phyloP scores from a whole-genome alignment of 2,797 vertebrate species.

The Gymnothorax javanicus region DNA sequence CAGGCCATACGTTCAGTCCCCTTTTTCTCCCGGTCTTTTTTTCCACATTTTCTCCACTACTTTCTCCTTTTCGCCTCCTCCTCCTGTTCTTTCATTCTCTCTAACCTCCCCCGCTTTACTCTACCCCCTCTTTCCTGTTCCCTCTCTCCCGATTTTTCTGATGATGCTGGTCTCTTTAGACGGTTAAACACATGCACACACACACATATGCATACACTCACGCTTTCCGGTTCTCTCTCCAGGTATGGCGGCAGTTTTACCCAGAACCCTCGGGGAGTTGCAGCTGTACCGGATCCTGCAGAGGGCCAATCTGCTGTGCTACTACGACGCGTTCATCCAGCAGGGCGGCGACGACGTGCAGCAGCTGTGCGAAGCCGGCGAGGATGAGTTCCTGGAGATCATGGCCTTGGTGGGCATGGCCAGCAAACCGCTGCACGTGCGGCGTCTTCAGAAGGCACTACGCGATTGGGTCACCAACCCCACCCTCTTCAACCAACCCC shows the following conservation, averaged over 20 bases:
- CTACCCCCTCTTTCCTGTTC: conserved; percentile 8
- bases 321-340: conserved; percentile 98
- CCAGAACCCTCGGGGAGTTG: conserved; percentile 95
- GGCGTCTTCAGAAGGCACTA: conserved; percentile 93
- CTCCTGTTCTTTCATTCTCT: not conserved
- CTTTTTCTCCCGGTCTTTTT: not conserved
- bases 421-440: conserved; percentile 95
- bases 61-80: not conserved
- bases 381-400: conserved; percentile 98
- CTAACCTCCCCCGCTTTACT: conserved; percentile 28
- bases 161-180: not conserved
- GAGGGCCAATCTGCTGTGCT: conserved; percentile 94
- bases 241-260: conserved; percentile 93
- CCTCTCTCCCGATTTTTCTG: not conserved
- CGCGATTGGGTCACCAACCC: conserved; percentile 99
- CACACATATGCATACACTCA: not conserved
- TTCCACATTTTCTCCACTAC: not conserved
- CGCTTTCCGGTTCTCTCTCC: conserved; percentile 33
- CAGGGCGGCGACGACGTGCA: conserved; percentile 98
- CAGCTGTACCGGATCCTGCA: conserved; percentile 97
- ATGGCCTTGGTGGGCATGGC: conserved; percentile 99
- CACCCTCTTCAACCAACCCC: conserved; percentile 93
- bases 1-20: not conserved
- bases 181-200: conserved; percentile 28
- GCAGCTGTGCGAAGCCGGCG: conserved; percentile 96